Evolutionary conservation across 2,797 vertebrate species (phyloP), one percentile per base, ranked within the genome.

Genomic region (Poeciliopsis presidionis): DNA sequence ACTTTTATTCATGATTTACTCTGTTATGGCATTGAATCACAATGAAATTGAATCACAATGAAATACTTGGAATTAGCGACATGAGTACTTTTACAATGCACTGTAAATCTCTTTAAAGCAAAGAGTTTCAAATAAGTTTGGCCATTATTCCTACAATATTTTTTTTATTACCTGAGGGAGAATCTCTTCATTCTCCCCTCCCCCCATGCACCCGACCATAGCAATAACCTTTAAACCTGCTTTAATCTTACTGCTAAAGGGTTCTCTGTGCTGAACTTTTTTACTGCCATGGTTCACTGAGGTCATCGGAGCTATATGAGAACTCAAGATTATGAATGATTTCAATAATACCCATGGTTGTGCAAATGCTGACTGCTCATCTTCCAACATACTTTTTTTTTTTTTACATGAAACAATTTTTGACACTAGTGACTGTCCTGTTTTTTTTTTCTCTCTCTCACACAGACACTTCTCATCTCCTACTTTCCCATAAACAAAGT

Each of bases 401-500:
- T 55, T 79, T 75, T 33, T 59, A 74, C 47, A 47, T 76, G 73
- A 79, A 74, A 69, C 7, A 25, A 3, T 0, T 67, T 73, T 78
- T 41, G 72, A 78, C 73, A 73, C 80, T 69, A 45, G 72, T 71
- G 11, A 55, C 16, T 59, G 61, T 61, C 59, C 75, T 25, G 0
- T 61, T 81, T 81, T 72, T 59, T 22, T 78, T 33, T 39, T 81
- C 65, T 33, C 43, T 81, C 65, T 59, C 25, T 25, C 12, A 69
- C 39, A 43, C 67, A 69, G 70, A 78, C 65, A 63, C 59, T 74
- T 82, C 76, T 82, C 75, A 74, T 72, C 3, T 67, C 61, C 75
- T 79, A 43, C 53, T 80, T 87, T 90, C 80, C 77, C 84, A 86
- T 76, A 86, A 87, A 72, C 59, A 73, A 85, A 74, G 73, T 72